Evolutionary conservation across 2,888 invertebrate species (phyloP).

Genomic region (Hemaris fuciformis): DNA sequence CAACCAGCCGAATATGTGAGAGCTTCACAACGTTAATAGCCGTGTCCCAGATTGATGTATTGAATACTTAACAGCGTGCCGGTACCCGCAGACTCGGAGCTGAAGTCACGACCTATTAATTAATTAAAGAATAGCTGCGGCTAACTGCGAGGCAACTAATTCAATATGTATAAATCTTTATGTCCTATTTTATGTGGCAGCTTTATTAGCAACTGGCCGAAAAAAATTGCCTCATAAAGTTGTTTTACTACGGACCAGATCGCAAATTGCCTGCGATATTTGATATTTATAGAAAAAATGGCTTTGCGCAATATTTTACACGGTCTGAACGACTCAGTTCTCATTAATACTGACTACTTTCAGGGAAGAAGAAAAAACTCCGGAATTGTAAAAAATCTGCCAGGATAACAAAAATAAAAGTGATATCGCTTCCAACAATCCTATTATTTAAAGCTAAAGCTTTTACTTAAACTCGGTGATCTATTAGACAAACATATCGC

Average conservation of each 20-base stretch:
- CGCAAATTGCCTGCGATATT: background rate
- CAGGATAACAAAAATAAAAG: too few relatives aligned
- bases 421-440: too few relatives aligned
- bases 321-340: background rate
- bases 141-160: background rate
- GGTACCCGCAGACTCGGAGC: background rate
- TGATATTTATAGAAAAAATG: background rate
- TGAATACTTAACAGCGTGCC: slow-evolving; percentile 1
- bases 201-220: background rate
- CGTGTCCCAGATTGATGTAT: background rate
- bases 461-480: too few relatives aligned
- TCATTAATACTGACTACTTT: too few relatives aligned
- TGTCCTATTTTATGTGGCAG: background rate
- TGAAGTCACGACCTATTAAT: slow-evolving; percentile 2
- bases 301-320: background rate
- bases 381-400: too few relatives aligned
- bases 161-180: background rate
- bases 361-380: too few relatives aligned
- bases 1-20: background rate
- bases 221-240: slow-evolving; percentile 1
- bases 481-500: too few relatives aligned
- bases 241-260: background rate
- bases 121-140: slow-evolving; percentile 2
- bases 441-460: too few relatives aligned
- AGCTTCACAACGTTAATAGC: background rate